These are phyloP conservation scores for Caenorhabditis afra DNA, from an alignment of 2,888 invertebrate species.

Conservation along the genomic window DNA sequence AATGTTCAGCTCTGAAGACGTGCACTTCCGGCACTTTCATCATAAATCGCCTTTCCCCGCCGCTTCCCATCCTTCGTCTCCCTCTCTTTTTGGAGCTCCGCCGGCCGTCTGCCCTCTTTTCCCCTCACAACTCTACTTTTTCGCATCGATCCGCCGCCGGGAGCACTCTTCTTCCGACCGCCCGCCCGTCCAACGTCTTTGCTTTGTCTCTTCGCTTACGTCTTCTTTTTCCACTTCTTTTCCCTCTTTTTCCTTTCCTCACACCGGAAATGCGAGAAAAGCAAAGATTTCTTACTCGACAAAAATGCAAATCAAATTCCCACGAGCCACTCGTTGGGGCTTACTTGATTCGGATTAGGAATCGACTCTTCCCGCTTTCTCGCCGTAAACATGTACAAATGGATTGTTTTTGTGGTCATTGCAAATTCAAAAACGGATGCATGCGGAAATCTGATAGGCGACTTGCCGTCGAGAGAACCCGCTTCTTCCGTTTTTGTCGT, in stretches of 20 bases:
- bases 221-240: not conserved
- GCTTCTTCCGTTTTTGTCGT: not conserved
- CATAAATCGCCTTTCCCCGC: not conserved
- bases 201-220: not conserved
- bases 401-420: too few relatives aligned
- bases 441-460: too few relatives aligned
- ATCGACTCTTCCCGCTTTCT: not conserved
- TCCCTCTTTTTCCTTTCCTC: not conserved
- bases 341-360: not conserved
- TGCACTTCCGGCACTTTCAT: constrained; percentile 1
- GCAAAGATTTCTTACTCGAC: too few relatives aligned
- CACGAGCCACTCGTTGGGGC: not conserved
- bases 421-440: too few relatives aligned
- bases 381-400: too few relatives aligned
- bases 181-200: too few relatives aligned
- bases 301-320: constrained; percentile 3
- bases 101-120: constrained; percentile 18
- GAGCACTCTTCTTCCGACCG: too few relatives aligned
- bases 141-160: constrained; percentile 11
- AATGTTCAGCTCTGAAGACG: too few relatives aligned
- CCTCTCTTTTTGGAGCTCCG: constrained; percentile 1
- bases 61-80: not conserved
- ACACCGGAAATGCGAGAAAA: too few relatives aligned
- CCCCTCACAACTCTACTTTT: constrained; percentile 15
- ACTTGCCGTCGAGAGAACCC: too few relatives aligned